Percentiles rank a stretch among this genome's conserved stretches.
Evolutionary conservation across 1,140 invertebrate genomes (phyloP).

Genomic region (Sminthurides bifidus): DNA sequence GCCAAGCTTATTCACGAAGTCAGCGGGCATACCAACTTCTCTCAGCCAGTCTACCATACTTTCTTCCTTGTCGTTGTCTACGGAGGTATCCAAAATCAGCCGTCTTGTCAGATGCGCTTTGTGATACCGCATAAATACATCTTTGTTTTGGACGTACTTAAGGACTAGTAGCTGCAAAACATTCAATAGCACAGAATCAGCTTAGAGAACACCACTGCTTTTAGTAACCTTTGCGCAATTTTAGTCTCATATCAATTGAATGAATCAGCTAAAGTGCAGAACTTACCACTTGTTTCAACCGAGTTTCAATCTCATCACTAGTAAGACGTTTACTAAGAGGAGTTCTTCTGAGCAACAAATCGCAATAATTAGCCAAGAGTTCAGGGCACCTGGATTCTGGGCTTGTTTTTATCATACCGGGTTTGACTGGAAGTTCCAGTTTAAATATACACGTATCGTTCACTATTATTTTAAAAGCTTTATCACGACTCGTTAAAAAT

Average conservation of each 20-base stretch:
- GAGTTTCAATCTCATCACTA: constrained; percentile 91
- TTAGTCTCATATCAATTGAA: constrained; percentile 9
- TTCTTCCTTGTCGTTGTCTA: constrained; percentile 98
- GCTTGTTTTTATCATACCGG: constrained; percentile 39
- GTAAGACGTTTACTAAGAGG: constrained; percentile 86
- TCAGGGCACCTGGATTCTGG: constrained; percentile 98
- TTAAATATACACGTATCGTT: constrained; percentile 97
- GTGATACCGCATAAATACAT: constrained; percentile 99
- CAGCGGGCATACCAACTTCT: constrained; percentile 79
- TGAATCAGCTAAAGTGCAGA: not conserved
- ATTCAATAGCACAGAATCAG: constrained; percentile 12
- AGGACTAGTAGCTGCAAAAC: constrained; percentile 68
- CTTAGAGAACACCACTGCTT: not conserved
- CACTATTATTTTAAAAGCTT: constrained; percentile 94
- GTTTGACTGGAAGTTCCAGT: constrained; percentile 52
- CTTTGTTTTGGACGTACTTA: constrained; percentile 99
- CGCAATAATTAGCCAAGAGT: constrained; percentile 97
- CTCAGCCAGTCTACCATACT: constrained; percentile 89
- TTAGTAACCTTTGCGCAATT: not conserved
- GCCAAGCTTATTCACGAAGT: constrained; percentile 94
- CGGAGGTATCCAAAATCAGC: constrained; percentile 88
- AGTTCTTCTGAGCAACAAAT: constrained; percentile 94
- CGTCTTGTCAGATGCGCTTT: constrained; percentile 94
- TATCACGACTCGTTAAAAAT: constrained; percentile 94
- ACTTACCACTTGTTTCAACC: constrained; percentile 77